Evolutionary conservation across 30 jellyfish, hydroid and myxozoan genomes (phyloP).

Genomic region (Hydractinia echinata): DNA sequence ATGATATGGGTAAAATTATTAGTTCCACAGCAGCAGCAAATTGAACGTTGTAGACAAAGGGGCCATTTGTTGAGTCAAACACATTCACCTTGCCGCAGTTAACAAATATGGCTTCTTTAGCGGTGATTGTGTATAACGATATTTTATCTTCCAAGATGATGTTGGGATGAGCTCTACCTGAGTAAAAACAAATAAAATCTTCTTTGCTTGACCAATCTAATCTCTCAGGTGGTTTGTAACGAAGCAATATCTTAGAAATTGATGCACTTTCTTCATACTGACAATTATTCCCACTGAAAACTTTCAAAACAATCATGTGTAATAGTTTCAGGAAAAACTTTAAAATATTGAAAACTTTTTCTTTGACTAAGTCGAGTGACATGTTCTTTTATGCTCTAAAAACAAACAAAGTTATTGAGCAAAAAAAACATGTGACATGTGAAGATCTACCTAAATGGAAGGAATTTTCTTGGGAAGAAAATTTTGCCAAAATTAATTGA

Average conservation of each 20-base stretch:
- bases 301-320: no score
- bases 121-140: constrained; percentile 24
- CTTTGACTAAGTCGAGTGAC: no score
- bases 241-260: neutral
- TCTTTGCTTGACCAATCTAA: neutral
- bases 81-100: constrained; percentile 26
- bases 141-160: constrained; percentile 12
- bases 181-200: neutral
- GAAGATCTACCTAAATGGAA: no score
- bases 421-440: no score
- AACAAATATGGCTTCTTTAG: constrained; percentile 26
- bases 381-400: no score
- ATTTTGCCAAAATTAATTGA: no score
- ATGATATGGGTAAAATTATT: constrained; percentile 3
- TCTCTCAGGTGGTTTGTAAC: neutral
- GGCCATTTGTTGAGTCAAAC: constrained; percentile 3
- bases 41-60: constrained; percentile 33
- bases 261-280: neutral
- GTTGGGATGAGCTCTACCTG: constrained; percentile 22
- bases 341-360: no score
- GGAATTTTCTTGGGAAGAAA: no score
- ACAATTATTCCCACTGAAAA: no score
- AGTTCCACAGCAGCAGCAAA: constrained; percentile 8
- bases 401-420: no score
- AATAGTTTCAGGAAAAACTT: no score